Conservation (phyloP, 2,797 vertebrate species). For the Eremophila alpestris region DNA sequence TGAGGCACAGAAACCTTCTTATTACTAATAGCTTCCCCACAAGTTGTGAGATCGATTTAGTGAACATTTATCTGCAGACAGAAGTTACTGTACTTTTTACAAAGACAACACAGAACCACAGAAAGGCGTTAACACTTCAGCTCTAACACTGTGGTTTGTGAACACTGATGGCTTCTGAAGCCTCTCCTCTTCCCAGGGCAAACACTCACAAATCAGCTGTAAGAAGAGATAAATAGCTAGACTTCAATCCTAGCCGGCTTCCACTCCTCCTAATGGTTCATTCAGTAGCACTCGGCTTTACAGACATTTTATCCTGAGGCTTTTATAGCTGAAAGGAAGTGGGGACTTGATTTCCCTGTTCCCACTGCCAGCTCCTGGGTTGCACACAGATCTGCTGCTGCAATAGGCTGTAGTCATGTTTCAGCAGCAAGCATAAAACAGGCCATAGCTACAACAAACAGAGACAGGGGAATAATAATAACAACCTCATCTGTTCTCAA, state of each 20-base stretch:
- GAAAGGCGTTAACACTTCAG: neutral
- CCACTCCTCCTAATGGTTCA: neutral
- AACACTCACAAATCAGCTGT: neutral
- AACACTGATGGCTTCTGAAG: neutral
- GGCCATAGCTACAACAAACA: neutral
- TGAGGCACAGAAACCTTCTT: neutral
- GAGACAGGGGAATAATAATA: neutral
- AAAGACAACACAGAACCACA: neutral
- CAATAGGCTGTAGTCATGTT: neutral
- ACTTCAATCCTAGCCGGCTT: conserved; percentile 2
- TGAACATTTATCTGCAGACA: neutral
- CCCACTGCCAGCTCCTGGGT: neutral
- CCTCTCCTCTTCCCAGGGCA: neutral
- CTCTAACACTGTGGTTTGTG: neutral
- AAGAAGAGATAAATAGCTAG: conserved; percentile 17
- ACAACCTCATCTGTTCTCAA: neutral
- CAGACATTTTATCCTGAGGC: conserved; percentile 25
- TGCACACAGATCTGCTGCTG: neutral
- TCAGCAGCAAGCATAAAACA: neutral
- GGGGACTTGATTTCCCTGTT: neutral
- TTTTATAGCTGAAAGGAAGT: conserved; percentile 14
- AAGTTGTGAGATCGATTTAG: neutral
- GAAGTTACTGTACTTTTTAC: neutral
- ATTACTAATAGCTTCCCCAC: neutral
- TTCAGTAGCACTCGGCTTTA: neutral